Percentiles rank a stretch among this genome's conserved stretches.
phyloP scores from a whole-genome alignment of 92 coral and sea anemone genomes.

The Pocillopora grandis region DNA sequence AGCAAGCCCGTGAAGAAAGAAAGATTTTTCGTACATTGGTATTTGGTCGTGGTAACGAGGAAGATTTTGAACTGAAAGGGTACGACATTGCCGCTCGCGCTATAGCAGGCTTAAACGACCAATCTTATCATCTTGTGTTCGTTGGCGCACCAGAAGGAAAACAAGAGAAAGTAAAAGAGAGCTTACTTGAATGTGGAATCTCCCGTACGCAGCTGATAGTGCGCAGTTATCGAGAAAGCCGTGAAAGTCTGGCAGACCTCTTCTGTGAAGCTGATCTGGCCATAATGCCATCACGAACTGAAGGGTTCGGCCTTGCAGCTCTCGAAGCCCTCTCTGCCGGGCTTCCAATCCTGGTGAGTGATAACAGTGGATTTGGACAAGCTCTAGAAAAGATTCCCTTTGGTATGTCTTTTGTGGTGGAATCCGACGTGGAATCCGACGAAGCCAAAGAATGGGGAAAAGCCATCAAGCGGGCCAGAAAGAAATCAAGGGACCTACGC shows the following conservation, averaged over 20 bases:
- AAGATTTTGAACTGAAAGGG: slow-evolving; percentile 9
- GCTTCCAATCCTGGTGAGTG: slow-evolving; percentile 4
- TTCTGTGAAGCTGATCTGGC: neutral
- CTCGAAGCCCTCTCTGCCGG: slow-evolving; percentile 8
- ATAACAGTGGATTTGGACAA: neutral
- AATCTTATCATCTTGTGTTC: neutral
- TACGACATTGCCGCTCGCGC: slow-evolving; percentile 20
- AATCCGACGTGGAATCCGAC: neutral
- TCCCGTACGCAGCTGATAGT: neutral
- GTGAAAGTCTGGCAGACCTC: neutral
- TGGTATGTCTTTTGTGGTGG: neutral
- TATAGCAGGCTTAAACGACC: neutral
- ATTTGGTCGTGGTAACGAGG: slow-evolving; percentile 18
- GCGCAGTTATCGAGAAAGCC: neutral
- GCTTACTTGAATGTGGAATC: neutral
- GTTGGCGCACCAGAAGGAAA: slow-evolving; percentile 8
- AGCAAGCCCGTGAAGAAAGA: slow-evolving; percentile 9
- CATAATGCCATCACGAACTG: neutral
- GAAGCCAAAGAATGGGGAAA: neutral
- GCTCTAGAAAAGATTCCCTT: neutral
- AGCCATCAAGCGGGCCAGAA: neutral
- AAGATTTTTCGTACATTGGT: neutral
- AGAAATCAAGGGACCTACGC: neutral
- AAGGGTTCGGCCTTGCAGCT: slow-evolving; percentile 2
- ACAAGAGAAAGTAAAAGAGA: neutral